Evolutionary conservation across 2,113 vertebrate genomes (phyloP).

Genomic region (Mustela lutreola): DNA sequence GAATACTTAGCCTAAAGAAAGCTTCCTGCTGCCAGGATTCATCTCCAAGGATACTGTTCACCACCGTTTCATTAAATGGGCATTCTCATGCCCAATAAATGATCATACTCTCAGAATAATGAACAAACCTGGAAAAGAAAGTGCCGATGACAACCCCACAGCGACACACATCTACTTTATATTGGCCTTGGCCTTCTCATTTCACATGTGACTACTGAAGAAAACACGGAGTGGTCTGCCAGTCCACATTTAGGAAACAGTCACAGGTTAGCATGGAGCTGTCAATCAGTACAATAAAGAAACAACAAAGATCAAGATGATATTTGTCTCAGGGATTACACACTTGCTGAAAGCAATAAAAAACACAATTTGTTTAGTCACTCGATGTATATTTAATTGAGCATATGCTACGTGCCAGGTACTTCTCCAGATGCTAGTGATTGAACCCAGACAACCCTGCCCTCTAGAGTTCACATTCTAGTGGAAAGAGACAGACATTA

Average conservation of each 20-base stretch:
- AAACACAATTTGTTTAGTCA: not conserved
- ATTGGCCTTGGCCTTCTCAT: not conserved
- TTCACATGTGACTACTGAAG: not conserved
- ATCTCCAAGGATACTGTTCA: not conserved
- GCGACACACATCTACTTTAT: not conserved
- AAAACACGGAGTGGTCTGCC: not conserved
- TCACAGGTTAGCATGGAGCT: not conserved
- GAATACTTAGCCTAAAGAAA: not conserved
- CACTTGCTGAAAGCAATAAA: not conserved
- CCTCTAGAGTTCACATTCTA: not conserved
- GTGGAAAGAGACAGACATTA: not conserved
- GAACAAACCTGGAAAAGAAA: not conserved
- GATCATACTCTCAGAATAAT: not conserved
- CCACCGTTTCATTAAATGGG: not conserved
- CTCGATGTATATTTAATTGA: not conserved
- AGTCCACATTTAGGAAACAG: not conserved
- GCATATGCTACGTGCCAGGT: not conserved
- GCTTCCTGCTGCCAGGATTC: not conserved
- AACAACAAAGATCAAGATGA: not conserved
- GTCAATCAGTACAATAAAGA: not conserved
- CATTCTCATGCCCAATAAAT: not conserved
- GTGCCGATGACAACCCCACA: not conserved
- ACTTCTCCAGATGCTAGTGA: not conserved
- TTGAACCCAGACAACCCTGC: not conserved
- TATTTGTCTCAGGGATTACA: not conserved